These are phyloP conservation scores for Deroptyus accipitrinus DNA, from an alignment of 2,113 vertebrate species.

Conservation along the genomic window DNA sequence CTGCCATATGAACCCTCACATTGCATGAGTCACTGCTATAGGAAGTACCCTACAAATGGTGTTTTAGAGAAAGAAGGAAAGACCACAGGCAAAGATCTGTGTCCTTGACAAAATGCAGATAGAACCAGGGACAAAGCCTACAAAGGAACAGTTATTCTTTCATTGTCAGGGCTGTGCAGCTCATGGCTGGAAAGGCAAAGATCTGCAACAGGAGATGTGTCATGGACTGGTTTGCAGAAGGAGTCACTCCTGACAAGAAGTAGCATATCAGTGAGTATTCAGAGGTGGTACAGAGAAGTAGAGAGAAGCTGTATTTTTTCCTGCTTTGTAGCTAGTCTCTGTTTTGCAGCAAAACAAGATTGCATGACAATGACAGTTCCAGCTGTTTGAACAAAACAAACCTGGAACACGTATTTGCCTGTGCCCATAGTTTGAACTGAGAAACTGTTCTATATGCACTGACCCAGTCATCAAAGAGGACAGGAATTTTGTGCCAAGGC, in stretches of 20 bases:
- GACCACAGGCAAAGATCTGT: not conserved
- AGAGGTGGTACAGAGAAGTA: not conserved
- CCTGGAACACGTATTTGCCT: not conserved
- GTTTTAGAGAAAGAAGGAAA: fast-evolving
- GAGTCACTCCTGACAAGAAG: not conserved
- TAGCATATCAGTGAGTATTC: not conserved
- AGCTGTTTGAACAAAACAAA: not conserved
- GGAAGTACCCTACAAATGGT: not conserved
- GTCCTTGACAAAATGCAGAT: not conserved
- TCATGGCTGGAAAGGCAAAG: not conserved
- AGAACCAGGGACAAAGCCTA: not conserved
- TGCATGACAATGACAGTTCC: not conserved
- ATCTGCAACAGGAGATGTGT: not conserved
- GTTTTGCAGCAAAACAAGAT: not conserved
- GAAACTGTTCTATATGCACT: not conserved
- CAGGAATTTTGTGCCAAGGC: not conserved
- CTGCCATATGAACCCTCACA: not conserved
- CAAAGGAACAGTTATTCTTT: not conserved
- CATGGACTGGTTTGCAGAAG: not conserved
- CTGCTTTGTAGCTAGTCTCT: not conserved
- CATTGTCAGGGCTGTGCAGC: not conserved
- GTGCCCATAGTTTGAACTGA: not conserved
- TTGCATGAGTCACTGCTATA: not conserved
- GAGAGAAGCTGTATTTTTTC: not conserved
- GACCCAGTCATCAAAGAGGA: not conserved